These are phyloP conservation scores for Pionites leucogaster DNA, from an alignment of 2,113 vertebrate genomes.

Conservation along the genomic window DNA sequence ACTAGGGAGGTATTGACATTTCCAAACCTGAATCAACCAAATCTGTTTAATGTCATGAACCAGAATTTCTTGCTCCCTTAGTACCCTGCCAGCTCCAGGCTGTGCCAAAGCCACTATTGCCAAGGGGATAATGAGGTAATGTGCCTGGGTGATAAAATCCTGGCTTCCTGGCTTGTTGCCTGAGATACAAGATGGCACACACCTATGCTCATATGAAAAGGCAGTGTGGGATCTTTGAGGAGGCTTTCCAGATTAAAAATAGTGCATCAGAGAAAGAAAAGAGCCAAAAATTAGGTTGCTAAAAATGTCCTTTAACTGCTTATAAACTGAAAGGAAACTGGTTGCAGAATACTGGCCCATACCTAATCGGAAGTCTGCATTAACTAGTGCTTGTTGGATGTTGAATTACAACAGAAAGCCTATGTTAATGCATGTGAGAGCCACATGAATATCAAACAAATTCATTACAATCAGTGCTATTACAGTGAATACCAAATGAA, in stretches of 20 bases:
- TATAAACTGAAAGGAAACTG: conserved; percentile 15
- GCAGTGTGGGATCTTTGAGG: background rate
- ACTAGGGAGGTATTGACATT: background rate
- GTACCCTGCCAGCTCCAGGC: background rate
- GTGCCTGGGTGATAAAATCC: background rate
- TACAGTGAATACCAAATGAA: conserved; percentile 84
- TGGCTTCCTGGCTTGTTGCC: conserved; percentile 1
- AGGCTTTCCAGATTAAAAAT: conserved; percentile 2
- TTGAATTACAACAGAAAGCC: conserved; percentile 79
- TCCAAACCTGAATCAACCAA: background rate
- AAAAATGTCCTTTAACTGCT: conserved; percentile 3
- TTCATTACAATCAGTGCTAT: conserved; percentile 81
- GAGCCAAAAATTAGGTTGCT: background rate
- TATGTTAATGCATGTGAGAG: conserved; percentile 76
- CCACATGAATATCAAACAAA: conserved; percentile 83
- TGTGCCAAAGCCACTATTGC: conserved; percentile 46
- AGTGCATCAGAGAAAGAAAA: background rate
- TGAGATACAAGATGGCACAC: background rate
- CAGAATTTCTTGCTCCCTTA: background rate
- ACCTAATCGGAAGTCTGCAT: conserved; percentile 68
- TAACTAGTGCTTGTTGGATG: conserved; percentile 78
- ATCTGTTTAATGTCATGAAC: background rate
- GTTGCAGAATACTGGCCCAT: conserved; percentile 28
- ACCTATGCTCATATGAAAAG: conserved; percentile 10
- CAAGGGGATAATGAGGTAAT: conserved; percentile 62